Percentiles rank a stretch among this genome's conserved stretches.
Conservation (phyloP, 2,797 vertebrate species). For the Labeo calbasu region DNA sequence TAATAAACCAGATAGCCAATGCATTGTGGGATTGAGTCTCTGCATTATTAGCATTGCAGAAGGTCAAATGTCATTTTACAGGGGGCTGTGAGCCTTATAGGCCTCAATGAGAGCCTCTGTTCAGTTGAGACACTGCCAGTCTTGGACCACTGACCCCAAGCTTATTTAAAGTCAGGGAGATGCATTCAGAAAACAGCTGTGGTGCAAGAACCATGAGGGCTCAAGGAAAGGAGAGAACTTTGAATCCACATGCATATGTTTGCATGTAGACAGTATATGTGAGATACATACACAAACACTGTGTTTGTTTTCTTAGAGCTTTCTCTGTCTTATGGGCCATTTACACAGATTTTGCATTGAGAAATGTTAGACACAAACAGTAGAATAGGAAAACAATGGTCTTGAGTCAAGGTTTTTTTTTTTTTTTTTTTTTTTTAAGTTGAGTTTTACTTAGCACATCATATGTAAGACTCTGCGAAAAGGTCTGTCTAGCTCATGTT, state of each 20-base stretch:
- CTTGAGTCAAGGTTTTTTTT: too few species aligned
- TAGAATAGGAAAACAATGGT: too few species aligned
- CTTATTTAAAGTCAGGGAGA: constrained; percentile 32
- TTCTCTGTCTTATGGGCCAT: background rate
- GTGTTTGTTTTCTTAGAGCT: background rate
- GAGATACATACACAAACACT: background rate
- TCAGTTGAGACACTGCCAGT: constrained; percentile 10
- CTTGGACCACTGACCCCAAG: constrained; percentile 23
- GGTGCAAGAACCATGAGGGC: constrained; percentile 17
- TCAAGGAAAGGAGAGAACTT: background rate
- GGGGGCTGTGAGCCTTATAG: constrained; percentile 24
- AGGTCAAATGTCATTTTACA: constrained; percentile 48
- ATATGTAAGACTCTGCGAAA: background rate
- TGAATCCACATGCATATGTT: background rate
- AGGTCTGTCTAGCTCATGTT: background rate
- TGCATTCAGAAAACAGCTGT: constrained; percentile 18
- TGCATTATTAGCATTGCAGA: constrained; percentile 27
- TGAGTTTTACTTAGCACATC: too few species aligned
- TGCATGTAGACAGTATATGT: background rate
- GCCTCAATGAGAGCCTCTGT: constrained; percentile 48
- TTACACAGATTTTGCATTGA: background rate
- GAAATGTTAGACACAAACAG: background rate
- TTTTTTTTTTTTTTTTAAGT: too few species aligned
- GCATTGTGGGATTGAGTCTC: constrained; percentile 21
- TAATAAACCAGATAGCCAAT: constrained; percentile 10